Evolutionary conservation across 2,888 invertebrate genomes (phyloP).

Genomic region (Ophioninae sp.): DNA sequence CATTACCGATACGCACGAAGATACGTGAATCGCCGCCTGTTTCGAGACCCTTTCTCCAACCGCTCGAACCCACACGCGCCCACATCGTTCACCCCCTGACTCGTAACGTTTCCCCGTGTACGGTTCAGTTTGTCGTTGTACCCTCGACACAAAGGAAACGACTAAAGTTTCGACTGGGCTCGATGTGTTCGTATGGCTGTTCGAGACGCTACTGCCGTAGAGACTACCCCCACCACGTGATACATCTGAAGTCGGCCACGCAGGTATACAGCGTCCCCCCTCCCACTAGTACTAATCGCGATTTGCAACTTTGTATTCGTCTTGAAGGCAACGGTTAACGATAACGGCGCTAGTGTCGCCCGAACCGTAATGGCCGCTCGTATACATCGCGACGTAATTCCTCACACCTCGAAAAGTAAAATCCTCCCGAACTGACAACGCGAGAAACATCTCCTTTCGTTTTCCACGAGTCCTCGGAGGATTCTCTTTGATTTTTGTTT

Average conservation of each 20-base stretch:
- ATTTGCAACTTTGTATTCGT: neutral
- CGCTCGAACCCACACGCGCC: slow-evolving; percentile 16
- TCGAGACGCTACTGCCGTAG: slow-evolving; percentile 20
- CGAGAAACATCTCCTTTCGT: too few relatives aligned
- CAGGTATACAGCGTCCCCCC: neutral
- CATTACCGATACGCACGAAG: slow-evolving; percentile 15
- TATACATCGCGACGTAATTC: neutral
- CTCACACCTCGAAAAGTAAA: too few relatives aligned
- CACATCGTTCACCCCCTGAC: slow-evolving; percentile 6
- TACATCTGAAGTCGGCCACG: neutral
- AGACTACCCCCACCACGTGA: slow-evolving; percentile 29
- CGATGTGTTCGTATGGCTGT: slow-evolving; percentile 21
- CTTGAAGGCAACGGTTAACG: neutral
- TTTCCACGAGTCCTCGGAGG: too few relatives aligned
- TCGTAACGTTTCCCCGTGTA: neutral
- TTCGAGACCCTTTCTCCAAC: neutral
- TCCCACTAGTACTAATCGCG: neutral
- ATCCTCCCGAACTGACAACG: too few relatives aligned
- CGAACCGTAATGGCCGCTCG: neutral
- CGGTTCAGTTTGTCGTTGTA: neutral
- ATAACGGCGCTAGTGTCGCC: neutral
- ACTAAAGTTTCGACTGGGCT: neutral
- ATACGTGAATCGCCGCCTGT: neutral
- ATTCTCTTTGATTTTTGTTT: too few relatives aligned
- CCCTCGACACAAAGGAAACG: neutral